These are phyloP conservation scores for Phaethornis superciliosus DNA, from an alignment of 2,113 vertebrate genomes.

Conservation along the genomic window DNA sequence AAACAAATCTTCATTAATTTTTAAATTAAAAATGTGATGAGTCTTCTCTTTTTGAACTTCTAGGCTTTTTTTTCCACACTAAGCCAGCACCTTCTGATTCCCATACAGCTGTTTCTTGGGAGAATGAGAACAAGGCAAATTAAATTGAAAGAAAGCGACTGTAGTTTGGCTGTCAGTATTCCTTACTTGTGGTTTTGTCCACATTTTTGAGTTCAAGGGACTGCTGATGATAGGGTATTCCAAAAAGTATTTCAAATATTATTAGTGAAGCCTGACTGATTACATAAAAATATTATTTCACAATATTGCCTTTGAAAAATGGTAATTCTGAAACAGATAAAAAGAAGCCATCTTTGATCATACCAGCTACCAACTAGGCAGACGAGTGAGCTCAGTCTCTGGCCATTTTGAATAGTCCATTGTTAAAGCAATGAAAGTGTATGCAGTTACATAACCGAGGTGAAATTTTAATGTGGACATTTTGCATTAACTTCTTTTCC, in stretches of 20 bases:
- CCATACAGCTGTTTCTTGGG: background rate
- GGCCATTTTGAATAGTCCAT: constrained; percentile 43
- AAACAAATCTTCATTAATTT: background rate
- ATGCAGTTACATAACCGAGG: constrained; percentile 61
- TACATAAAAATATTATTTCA: background rate
- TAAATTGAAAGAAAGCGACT: constrained; percentile 7
- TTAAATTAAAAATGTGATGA: background rate
- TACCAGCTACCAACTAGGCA: background rate
- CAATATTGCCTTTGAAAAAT: background rate
- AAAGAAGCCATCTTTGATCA: background rate
- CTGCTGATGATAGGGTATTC: background rate
- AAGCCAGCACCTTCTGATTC: background rate
- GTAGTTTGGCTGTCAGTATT: background rate
- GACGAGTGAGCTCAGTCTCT: background rate
- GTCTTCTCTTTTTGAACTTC: background rate
- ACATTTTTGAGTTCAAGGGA: background rate
- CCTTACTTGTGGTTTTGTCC: background rate
- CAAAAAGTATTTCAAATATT: background rate
- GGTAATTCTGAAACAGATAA: background rate
- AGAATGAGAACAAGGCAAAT: background rate
- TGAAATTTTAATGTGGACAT: constrained; percentile 67
- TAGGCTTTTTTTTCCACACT: background rate
- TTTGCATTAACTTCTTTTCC: constrained; percentile 67
- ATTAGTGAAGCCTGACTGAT: background rate
- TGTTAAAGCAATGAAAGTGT: constrained; percentile 44